Evolutionary conservation across 2,797 vertebrate genomes (phyloP).

Genomic region (Eleutherodactylus coqui): DNA sequence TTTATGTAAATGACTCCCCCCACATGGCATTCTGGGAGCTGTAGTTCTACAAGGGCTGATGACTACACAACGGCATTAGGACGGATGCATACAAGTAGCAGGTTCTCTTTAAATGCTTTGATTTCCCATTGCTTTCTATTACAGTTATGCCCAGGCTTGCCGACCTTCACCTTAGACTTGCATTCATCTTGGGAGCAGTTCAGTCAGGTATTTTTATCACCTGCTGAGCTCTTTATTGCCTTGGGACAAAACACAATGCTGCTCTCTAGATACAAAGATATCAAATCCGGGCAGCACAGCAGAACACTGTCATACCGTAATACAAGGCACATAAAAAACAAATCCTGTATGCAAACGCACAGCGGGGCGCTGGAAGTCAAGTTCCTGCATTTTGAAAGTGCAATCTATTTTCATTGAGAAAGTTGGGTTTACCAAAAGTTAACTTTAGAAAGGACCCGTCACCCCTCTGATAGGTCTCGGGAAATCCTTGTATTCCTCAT

Average conservation of each 20-base stretch:
- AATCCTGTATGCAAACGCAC: not conserved
- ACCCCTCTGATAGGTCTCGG: no score
- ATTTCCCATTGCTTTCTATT: not conserved
- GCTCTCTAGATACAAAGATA: not conserved
- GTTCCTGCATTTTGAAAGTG: not conserved
- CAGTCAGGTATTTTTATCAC: not conserved
- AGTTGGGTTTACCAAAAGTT: not conserved
- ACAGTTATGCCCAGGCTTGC: not conserved
- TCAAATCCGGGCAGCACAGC: conserved; percentile 4
- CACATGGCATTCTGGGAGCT: no score
- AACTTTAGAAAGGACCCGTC: not conserved
- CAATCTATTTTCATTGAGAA: not conserved
- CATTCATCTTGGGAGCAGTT: not conserved
- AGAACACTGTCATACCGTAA: not conserved
- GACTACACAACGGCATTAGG: not conserved
- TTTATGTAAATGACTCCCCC: no score
- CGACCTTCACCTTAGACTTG: not conserved
- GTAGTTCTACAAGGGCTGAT: no score
- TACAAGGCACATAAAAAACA: not conserved
- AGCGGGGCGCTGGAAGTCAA: not conserved
- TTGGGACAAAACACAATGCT: not conserved
- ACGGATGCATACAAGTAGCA: no score
- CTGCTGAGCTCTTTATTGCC: conserved; percentile 6
- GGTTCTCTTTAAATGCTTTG: not conserved
- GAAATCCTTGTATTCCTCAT: no score